These are phyloP conservation scores for Thamnophis sirtalis DNA, from an alignment of 2,113 vertebrate species.

Conservation along the genomic window DNA sequence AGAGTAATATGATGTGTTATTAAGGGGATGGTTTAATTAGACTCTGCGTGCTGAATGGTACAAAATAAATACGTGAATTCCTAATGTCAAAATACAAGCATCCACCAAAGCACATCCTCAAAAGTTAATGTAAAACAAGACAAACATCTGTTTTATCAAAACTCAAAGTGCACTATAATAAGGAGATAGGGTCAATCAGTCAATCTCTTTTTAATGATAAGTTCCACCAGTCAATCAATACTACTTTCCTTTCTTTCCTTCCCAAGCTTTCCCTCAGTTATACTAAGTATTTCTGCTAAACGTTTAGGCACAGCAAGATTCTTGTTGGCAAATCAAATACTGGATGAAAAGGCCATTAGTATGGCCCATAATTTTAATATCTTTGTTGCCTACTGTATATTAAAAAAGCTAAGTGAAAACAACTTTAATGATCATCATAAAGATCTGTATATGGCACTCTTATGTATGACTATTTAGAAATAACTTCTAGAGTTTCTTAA, in stretches of 20 bases:
- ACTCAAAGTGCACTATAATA: not conserved
- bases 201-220: not conserved
- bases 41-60: not conserved
- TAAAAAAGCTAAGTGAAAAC: not conserved
- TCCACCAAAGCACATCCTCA: not conserved
- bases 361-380: not conserved
- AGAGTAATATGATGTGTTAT: not conserved
- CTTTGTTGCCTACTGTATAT: constrained; percentile 7
- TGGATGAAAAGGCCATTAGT: not conserved
- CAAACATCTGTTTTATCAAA: not conserved
- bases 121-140: not conserved
- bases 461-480: not conserved
- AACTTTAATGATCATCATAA: not conserved
- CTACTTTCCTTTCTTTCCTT: not conserved
- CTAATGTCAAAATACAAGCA: not conserved
- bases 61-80: not conserved
- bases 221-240: constrained; percentile 10
- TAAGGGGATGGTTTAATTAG: not conserved
- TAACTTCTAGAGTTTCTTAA: not conserved
- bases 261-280: not conserved
- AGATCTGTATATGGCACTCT: not conserved
- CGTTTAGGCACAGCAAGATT: constrained; percentile 5
- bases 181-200: not conserved
- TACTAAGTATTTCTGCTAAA: not conserved
- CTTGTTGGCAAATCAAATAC: constrained; percentile 11